phyloP scores from a whole-genome alignment of 1,140 invertebrate genomes.

The Colletes latitarsis region DNA sequence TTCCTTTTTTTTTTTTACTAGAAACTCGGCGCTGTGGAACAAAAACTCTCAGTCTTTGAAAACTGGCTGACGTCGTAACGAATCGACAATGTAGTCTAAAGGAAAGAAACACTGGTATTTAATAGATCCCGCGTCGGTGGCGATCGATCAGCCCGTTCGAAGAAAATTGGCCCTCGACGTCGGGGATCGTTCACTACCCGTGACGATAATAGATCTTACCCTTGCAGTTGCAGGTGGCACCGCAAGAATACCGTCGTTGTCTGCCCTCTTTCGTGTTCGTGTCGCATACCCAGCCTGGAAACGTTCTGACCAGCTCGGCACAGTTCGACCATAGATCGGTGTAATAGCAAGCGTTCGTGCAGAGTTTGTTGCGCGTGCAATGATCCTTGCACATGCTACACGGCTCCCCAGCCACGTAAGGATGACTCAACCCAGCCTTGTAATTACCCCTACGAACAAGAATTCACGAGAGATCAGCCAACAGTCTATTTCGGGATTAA shows the following conservation, averaged over 20 bases:
- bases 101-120: too few species aligned
- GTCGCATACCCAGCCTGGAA: slow-evolving; percentile 85
- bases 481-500: not conserved
- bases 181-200: slow-evolving; percentile 43
- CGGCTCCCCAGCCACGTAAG: slow-evolving; percentile 85
- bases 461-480: slow-evolving; percentile 24
- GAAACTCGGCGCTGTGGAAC: too few species aligned
- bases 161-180: not conserved
- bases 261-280: slow-evolving; percentile 82
- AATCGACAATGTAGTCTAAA: too few species aligned
- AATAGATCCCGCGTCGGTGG: too few species aligned
- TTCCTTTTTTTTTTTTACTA: too few species aligned
- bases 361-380: slow-evolving; percentile 85
- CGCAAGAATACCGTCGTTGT: slow-evolving; percentile 83
- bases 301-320: slow-evolving; percentile 82
- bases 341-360: slow-evolving; percentile 87
- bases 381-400: slow-evolving; percentile 85
- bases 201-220: slow-evolving; percentile 77
- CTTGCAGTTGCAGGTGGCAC: slow-evolving; percentile 87
- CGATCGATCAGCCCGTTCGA: not conserved
- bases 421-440: slow-evolving; percentile 83
- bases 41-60: too few species aligned
- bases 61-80: too few species aligned
- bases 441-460: slow-evolving; percentile 85
- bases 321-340: slow-evolving; percentile 89